Conservation (phyloP, 2,113 vertebrate species). For the Pipa parva region DNA sequence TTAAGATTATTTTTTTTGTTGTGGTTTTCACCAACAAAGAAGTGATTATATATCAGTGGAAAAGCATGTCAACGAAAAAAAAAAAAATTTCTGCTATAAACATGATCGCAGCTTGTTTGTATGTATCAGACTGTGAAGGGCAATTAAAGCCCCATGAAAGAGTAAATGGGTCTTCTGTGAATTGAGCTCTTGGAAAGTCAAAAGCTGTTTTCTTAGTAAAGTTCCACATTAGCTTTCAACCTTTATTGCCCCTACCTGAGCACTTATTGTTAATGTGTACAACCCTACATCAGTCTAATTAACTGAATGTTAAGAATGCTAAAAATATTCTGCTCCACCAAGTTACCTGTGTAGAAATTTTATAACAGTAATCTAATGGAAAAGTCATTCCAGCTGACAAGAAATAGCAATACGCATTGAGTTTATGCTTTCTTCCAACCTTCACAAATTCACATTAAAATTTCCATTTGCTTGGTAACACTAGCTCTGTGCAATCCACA, state of each 20-base stretch:
- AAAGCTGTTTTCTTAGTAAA: constrained; percentile 14
- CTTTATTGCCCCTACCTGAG: constrained; percentile 5
- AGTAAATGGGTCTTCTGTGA: not conserved
- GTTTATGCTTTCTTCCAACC: too few species aligned
- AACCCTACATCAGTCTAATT: constrained; percentile 48
- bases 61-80: too few species aligned
- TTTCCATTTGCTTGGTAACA: too few species aligned
- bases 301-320: constrained; percentile 41
- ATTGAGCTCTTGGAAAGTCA: constrained; percentile 25
- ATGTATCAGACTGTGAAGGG: too few species aligned
- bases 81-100: too few species aligned
- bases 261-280: constrained; percentile 36
- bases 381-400: constrained; percentile 50
- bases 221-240: constrained; percentile 15
- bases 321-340: constrained; percentile 43
- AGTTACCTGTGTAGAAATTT: constrained; percentile 42
- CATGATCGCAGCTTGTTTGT: too few species aligned
- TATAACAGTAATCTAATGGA: constrained; percentile 44
- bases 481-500: too few species aligned
- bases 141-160: constrained; percentile 9
- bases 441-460: too few species aligned
- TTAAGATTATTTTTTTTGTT: too few species aligned
- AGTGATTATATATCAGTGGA: too few species aligned
- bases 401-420: too few species aligned
- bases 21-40: too few species aligned